Base-by-base conservation (phyloP, 2,113 vertebrate genomes). In the Ailurus styani region DNA sequence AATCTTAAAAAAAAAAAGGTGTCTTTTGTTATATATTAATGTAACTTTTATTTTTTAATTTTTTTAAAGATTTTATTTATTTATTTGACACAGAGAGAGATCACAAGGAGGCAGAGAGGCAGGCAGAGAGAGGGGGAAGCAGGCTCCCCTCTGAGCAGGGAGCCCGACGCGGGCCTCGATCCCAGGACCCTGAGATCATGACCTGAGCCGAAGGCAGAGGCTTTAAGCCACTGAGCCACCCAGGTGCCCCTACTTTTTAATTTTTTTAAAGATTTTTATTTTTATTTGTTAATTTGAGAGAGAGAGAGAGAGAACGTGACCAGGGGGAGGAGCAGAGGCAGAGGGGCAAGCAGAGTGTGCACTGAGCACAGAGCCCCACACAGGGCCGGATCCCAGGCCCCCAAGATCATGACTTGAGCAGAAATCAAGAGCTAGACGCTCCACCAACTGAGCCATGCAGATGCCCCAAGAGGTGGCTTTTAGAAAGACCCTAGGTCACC, bases 321-420 rank as follows among this genome's bases (percentile, higher is more conserved):
- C 34, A 20, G 64, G 34, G 34, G 34, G 17, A 68, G 34, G 66
- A n/a, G 4, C 34, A 68, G 66, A 68, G 66, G 34, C 7, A 68
- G 34, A 68, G 31, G 3, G 31, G n/a, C 25, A 8, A 68, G 66
- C 4, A 20, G 34, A 68, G 17, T n/a, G 17, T n/a, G 7, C 17
- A 10, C 66, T 0, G 4, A n/a, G 34, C 34, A n/a, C 7, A 0
- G 66, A 68, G 7, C 66, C 66, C 31, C 66, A n/a, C 3, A 3
- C 66, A 0, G 62, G 66, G 15, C 34, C 34, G 3, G 1, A 68
- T 68, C 17, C 34, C 34, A 68, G 64, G 34, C 18, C 34, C 17
- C 17, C 0, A 18, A 68, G 66, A n/a, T n/a, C 34, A n/a, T n/a
- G 66, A 68, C 7, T 34, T 18, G 18, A 68, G 7, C 34, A 2